A percentile compares a stretch with the other conserved stretches of the same genome.
Conservation (phyloP, 2,113 vertebrate species). For the Pseudonaja textilis region DNA sequence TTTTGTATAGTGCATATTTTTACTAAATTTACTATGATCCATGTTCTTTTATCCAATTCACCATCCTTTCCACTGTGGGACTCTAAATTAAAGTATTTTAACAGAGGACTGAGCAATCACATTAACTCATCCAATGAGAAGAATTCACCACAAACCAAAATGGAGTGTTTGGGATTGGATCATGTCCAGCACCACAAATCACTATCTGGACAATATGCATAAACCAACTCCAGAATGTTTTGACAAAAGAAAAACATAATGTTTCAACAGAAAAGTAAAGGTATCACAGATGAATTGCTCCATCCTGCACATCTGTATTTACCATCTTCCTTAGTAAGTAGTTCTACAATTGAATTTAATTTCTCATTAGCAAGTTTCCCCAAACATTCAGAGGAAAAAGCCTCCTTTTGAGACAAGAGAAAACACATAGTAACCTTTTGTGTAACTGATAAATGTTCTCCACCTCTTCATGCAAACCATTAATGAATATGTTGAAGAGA, state of each 20-base stretch:
- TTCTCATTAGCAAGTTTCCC: not conserved
- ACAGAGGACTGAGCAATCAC: not conserved
- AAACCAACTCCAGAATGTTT: not conserved
- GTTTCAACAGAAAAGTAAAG: not conserved
- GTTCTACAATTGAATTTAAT: not conserved
- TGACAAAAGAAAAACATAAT: not conserved
- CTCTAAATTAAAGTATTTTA: not conserved
- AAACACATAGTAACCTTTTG: not conserved
- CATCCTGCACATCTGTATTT: not conserved
- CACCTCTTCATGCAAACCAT: not conserved
- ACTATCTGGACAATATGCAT: not conserved
- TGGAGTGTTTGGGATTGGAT: not conserved
- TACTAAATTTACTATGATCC: not conserved
- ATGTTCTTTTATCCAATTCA: not conserved
- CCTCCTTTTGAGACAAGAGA: not conserved
- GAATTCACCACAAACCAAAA: not conserved
- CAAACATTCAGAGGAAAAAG: not conserved
- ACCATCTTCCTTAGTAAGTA: not conserved
- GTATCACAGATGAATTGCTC: not conserved
- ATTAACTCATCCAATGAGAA: not conserved
- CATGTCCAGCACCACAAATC: not conserved
- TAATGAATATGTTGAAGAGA: not conserved
- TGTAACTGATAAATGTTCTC: not conserved
- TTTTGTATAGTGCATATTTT: not conserved
- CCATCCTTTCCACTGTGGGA: not conserved